Conservation (phyloP, 2,888 invertebrate genomes). For the Chymomyza procnemis region DNA sequence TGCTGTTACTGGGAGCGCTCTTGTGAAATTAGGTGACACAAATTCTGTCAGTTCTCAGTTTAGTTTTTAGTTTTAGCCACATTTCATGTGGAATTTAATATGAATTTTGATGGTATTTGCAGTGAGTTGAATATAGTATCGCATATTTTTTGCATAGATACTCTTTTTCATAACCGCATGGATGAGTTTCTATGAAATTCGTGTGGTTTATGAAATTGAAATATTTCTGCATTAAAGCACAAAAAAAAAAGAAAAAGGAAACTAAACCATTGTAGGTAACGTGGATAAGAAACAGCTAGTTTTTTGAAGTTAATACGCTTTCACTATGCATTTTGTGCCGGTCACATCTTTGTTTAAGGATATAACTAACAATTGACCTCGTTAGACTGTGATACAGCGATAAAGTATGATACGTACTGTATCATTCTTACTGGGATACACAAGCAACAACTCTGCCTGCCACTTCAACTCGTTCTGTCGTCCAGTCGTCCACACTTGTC, state of each 20-base stretch:
- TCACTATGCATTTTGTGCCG: constrained; percentile 11
- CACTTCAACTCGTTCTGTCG: not conserved
- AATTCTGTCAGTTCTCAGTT: constrained; percentile 40
- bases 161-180: not conserved
- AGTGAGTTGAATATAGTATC: constrained; percentile 38
- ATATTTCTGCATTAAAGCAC: not conserved
- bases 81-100: constrained; percentile 39
- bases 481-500: not conserved
- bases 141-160: not conserved
- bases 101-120: constrained; percentile 59
- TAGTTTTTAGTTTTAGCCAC: constrained; percentile 1
- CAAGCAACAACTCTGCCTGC: constrained; percentile 17
- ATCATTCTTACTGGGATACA: constrained; percentile 7
- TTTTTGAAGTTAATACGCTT: constrained; percentile 46
- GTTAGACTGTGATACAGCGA: constrained; percentile 48
- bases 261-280: too few relatives aligned
- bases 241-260: not conserved
- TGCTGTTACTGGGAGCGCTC: constrained; percentile 32
- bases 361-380: constrained; percentile 74
- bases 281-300: too few relatives aligned
- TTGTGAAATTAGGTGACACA: constrained; percentile 68
- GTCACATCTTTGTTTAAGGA: constrained; percentile 39
- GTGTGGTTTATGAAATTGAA: not conserved
- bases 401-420: not conserved
- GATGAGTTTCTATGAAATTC: not conserved